Evolutionary conservation across 2,113 vertebrate species (phyloP), one percentile per base, ranked within the genome.

Genomic region (Plotosus lineatus): DNA sequence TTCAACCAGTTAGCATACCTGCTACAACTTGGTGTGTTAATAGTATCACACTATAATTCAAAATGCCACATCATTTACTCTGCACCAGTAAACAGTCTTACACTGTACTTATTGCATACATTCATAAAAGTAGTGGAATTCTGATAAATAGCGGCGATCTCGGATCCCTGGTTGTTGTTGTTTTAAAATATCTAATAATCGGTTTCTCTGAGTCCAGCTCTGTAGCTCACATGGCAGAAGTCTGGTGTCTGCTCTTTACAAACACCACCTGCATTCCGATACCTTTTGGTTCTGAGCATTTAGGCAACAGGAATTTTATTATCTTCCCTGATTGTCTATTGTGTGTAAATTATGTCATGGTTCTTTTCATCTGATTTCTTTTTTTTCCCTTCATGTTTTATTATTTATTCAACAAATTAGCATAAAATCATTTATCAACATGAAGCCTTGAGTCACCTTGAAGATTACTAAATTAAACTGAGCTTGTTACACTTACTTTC

Each of bases 401-500:
- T 71, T 72, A 73, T 73, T 50, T 73, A 73, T 73, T 44, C 60
- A 65, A 63, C 36, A 65, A 40, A 50, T 44, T 55, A 60, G 50
- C 79, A 63, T 63, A 46, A 38, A 74, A 61, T 56, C 58, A 74
- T 48, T 75, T 44, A 74, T 53, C 71, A 74, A 44, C 31, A 38
- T 26, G 36, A 76, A 31, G 75, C n/a, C 40, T 53, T 42, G 53
- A 77, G 65, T 85, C 74, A 75, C 61, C 75, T 79, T 86, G 55
- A 86, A 68, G 63, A 55, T 65, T 68, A 63, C 53, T 33, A 74
- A 86, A 80, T 65, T 51, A 79, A 78, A 58, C 75, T 42, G 21
- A 9, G 51, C 69, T 58, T 58, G 50, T 71, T 61, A 71, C 56
- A 77, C 42, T 71, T 68, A 44, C 36, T 50, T 75, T 66, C 55